Evolutionary conservation across 2,113 vertebrate genomes (phyloP).

Genomic region (Spea bombifrons): DNA sequence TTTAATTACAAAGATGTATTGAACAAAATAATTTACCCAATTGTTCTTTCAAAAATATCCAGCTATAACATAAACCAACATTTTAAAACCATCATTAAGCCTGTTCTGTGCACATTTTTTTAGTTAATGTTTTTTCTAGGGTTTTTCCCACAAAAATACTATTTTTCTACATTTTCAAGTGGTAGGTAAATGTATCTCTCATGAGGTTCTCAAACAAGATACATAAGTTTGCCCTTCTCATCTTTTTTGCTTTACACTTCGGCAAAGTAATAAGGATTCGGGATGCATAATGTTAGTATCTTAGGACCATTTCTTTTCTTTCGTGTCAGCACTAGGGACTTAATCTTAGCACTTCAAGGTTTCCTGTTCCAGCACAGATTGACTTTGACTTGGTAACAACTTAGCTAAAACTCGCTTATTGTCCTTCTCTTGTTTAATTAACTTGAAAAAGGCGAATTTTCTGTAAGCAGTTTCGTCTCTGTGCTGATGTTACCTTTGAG

Average conservation of each 20-base stretch:
- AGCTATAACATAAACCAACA: too few relatives aligned
- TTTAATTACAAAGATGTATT: too few relatives aligned
- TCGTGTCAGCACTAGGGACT: constrained; percentile 27
- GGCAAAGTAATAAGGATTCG: constrained; percentile 33
- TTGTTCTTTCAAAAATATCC: too few relatives aligned
- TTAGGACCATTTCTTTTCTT: constrained; percentile 11
- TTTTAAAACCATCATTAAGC: too few relatives aligned
- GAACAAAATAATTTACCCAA: too few relatives aligned
- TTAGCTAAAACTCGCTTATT: constrained; percentile 35
- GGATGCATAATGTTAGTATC: constrained; percentile 19
- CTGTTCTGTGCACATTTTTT: too few relatives aligned
- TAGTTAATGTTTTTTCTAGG: too few relatives aligned
- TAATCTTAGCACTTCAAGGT: constrained; percentile 31
- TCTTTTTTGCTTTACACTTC: not conserved
- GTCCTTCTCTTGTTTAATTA: constrained; percentile 43
- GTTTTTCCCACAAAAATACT: not conserved
- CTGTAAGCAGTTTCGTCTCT: constrained; percentile 33
- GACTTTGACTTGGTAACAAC: constrained; percentile 29
- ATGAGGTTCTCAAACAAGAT: constrained; percentile 5
- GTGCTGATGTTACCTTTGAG: constrained; percentile 37
- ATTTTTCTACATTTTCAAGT: constrained; percentile 6
- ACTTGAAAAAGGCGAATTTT: constrained; percentile 32
- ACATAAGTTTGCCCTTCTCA: constrained; percentile 1
- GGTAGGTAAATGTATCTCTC: constrained; percentile 9
- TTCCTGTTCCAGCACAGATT: constrained; percentile 23